Evolutionary conservation across 2,888 invertebrate species (phyloP).

Genomic region (Acleris cristana): DNA sequence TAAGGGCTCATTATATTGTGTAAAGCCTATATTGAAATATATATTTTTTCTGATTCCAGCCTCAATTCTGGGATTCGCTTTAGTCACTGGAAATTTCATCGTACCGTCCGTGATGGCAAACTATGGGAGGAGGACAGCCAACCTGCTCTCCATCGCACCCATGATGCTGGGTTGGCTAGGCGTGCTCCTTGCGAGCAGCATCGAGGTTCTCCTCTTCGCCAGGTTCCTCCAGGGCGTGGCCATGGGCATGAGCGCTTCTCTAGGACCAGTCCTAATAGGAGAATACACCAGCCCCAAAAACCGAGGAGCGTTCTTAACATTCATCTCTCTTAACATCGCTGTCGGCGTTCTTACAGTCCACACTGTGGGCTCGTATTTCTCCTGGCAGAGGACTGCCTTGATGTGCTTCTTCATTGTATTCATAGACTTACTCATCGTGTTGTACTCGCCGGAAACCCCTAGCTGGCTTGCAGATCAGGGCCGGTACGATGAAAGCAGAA

Average conservation of each 20-base stretch:
- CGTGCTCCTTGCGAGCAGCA: conserved; percentile 60
- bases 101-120: conserved; percentile 71
- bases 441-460: conserved; percentile 84
- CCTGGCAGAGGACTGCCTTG: conserved; percentile 80
- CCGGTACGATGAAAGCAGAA: conserved; percentile 74
- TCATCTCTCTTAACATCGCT: conserved; percentile 81
- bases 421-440: conserved; percentile 63
- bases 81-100: conserved; percentile 57
- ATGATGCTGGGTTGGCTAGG: conserved; percentile 78
- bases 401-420: conserved; percentile 70
- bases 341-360: conserved; percentile 84
- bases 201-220: conserved; percentile 57
- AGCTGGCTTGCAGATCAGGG: conserved; percentile 84
- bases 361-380: conserved; percentile 80
- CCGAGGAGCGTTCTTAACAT: conserved; percentile 83
- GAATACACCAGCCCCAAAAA: conserved; percentile 82
- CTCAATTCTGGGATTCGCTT: conserved; percentile 57
- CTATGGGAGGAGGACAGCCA: conserved; percentile 77
- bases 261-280: conserved; percentile 74
- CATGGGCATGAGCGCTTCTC: conserved; percentile 73
- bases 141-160: conserved; percentile 69
- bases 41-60: conserved; percentile 49
- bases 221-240: conserved; percentile 67
- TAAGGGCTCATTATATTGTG: too few species aligned
- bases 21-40: background rate